Conservation (phyloP, 2,888 invertebrate species). For the Leptinotarsa rubiginosa region DNA sequence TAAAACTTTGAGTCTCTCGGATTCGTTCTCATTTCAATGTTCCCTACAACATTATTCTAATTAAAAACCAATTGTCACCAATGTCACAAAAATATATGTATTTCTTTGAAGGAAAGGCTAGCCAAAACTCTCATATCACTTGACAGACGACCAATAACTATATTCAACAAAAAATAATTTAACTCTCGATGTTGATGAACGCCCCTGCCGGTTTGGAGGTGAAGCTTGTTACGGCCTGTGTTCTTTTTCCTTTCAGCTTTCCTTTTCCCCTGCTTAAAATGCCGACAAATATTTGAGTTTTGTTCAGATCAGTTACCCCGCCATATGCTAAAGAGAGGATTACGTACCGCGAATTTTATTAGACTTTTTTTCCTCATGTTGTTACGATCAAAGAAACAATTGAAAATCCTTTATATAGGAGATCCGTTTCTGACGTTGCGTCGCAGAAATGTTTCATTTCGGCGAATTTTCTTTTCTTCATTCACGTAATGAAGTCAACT, state of each 20-base stretch:
- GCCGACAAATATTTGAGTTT: slow-evolving; percentile 62
- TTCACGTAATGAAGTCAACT: slow-evolving; percentile 38
- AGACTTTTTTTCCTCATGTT: slow-evolving; percentile 44
- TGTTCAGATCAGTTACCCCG: slow-evolving; percentile 58
- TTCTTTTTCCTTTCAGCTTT: slow-evolving; percentile 42
- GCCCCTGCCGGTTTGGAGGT: slow-evolving; percentile 34
- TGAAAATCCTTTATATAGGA: slow-evolving; percentile 42
- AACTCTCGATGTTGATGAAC: slow-evolving; percentile 7
- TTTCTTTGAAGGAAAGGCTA: too few relatives aligned
- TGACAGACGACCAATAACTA: too few relatives aligned
- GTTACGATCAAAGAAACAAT: slow-evolving; percentile 49
- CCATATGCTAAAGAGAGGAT: slow-evolving; percentile 60
- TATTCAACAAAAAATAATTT: background rate
- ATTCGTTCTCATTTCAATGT: too few relatives aligned
- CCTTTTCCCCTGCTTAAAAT: slow-evolving; percentile 57
- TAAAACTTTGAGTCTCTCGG: too few relatives aligned
- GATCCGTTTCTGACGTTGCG: slow-evolving; percentile 31
- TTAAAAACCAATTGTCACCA: too few relatives aligned
- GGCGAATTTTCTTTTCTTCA: slow-evolving; percentile 43
- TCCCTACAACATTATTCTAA: too few relatives aligned
- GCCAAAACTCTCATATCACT: too few relatives aligned
- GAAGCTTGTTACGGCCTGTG: slow-evolving; percentile 38
- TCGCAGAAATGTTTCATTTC: slow-evolving; percentile 43
- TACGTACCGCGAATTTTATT: slow-evolving; percentile 53
- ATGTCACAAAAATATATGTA: too few relatives aligned